Evolutionary conservation across 2,888 invertebrate genomes (phyloP), one percentile per base, ranked within the genome.

Genomic region (Tetramorium bicarinatum): DNA sequence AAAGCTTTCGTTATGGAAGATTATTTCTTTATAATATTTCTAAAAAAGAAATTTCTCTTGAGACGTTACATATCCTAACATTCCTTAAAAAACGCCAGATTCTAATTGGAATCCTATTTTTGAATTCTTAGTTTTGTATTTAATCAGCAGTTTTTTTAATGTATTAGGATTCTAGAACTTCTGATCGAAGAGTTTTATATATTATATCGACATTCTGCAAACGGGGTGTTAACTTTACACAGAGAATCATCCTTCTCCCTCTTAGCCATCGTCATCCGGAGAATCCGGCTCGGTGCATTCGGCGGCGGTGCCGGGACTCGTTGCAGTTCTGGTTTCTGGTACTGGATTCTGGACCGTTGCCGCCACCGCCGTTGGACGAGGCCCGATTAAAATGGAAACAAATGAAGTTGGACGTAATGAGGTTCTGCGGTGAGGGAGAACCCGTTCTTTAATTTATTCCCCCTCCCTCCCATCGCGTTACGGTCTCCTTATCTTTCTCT

Each of bases 361-460:
- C 56, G 59, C 44, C 61, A 13, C 85, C 88, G 83, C 84, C 66
- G 44, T 25, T 75, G 83, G 82, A 86, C 87, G 88, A 74, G 81
- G 80, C 76, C 82, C 90, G 93, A 93, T 93, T 93, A 93, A 93
- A 93, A 93, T 92, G 93, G 91, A 93, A 94, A 93, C 93, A 94
- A 94, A 93, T 92, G 91, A 93, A 93, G 88, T 89, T 85, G 89
- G 90, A 91, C 91, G 92, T 94, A 94, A 94, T 93, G 93, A 94
- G 93, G 92, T 92, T 91, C 91, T 88, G 88, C 87, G 90, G 89
- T 90, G 91, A 90, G 91, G 91, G 90, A 92, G 92, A 94, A 94
- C 94, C 92, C 92, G 94, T 94, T 94, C 91, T 91, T 94, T 94
- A 94, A 94, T 93, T 94, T 94, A 94, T 94, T 93, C 93, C 89